A percentile compares a stretch with the other conserved stretches of the same genome.
Evolutionary conservation across 2,113 vertebrate genomes (phyloP).

Genomic region (Pygoscelis antarcticus): DNA sequence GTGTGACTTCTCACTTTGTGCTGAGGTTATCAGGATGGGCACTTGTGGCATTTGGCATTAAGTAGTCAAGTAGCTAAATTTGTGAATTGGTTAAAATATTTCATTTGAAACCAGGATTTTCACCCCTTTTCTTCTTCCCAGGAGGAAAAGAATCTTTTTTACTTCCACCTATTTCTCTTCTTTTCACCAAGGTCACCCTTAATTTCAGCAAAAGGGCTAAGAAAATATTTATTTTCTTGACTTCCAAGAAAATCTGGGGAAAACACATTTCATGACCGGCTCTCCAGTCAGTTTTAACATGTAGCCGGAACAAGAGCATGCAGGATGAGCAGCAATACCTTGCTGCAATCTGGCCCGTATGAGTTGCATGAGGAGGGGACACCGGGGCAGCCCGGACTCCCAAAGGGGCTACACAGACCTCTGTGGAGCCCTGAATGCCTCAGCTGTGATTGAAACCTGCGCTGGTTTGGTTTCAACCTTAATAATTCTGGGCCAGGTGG

Average conservation of each 20-base stretch:
- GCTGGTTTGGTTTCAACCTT: neutral
- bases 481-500: neutral
- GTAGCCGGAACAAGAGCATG: neutral
- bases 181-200: neutral
- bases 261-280: neutral
- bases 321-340: neutral
- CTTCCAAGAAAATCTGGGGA: neutral
- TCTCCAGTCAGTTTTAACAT: neutral
- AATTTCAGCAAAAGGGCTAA: neutral
- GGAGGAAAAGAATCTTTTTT: neutral
- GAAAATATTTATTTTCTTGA: neutral
- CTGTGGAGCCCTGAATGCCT: neutral
- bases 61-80: neutral
- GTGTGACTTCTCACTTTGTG: neutral
- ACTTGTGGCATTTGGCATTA: neutral
- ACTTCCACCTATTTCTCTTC: neutral
- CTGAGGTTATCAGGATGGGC: neutral
- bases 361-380: accelerated
- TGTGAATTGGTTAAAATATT: neutral
- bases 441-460: neutral
- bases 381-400: accelerated
- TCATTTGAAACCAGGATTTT: neutral
- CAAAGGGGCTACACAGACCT: neutral
- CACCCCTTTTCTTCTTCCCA: neutral
- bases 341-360: neutral